These are phyloP conservation scores for Prorops nasuta DNA, from an alignment of 1,140 invertebrate species.

Conservation along the genomic window DNA sequence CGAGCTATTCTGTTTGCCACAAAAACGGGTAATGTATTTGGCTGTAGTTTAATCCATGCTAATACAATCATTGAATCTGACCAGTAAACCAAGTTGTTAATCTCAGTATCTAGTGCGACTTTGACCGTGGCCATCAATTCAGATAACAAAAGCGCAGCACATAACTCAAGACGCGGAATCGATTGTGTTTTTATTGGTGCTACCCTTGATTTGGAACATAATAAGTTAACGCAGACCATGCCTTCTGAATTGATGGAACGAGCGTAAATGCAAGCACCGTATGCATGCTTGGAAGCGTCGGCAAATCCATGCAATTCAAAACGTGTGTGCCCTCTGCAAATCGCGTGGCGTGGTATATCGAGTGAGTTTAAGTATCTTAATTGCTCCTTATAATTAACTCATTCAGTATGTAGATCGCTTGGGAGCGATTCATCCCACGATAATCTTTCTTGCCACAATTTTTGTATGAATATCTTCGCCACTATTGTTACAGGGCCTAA, in stretches of 20 bases:
- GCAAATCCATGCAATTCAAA: background rate
- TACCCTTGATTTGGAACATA: background rate
- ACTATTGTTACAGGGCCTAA: constrained; percentile 38
- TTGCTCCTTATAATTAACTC: background rate
- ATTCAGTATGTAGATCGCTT: background rate
- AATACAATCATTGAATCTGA: background rate
- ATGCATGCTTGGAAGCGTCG: background rate
- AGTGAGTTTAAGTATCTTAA: background rate
- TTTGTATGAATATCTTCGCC: constrained; percentile 31
- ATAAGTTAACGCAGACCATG: background rate
- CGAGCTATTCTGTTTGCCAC: background rate
- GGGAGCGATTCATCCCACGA: background rate
- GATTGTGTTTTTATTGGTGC: background rate
- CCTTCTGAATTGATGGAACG: background rate
- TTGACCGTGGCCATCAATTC: background rate
- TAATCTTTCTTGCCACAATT: background rate
- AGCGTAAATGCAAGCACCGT: background rate
- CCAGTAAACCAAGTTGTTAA: background rate
- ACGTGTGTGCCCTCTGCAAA: background rate
- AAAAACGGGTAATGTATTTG: background rate
- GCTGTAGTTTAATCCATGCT: background rate
- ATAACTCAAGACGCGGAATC: background rate
- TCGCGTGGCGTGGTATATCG: background rate
- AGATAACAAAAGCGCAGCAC: background rate
- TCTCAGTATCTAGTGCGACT: background rate